These are phyloP conservation scores for Esox lucius DNA, from an alignment of 2,797 vertebrate genomes.

Conservation along the genomic window DNA sequence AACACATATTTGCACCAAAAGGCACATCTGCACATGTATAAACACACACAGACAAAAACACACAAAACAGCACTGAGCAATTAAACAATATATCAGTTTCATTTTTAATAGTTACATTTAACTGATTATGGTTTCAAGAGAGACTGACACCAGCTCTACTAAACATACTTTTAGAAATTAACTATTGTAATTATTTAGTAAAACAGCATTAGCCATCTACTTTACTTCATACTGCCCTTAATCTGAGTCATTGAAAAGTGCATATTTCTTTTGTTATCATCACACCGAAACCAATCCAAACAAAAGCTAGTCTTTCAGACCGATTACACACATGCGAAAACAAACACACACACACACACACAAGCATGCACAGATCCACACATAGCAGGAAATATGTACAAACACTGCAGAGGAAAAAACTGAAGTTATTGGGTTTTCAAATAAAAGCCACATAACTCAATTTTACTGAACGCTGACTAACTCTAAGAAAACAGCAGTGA, in stretches of 20 bases:
- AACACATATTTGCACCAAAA: too few species aligned
- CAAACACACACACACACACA: constrained; percentile 18
- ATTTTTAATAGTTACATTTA: too few species aligned
- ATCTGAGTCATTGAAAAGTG: too few species aligned
- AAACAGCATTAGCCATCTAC: too few species aligned
- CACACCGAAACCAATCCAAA: too few species aligned
- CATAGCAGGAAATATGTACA: constrained; percentile 48
- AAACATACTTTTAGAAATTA: too few species aligned
- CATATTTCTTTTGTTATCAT: too few species aligned
- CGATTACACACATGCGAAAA: neutral
- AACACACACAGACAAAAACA: neutral
- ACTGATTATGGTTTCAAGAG: too few species aligned
- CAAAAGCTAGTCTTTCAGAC: neutral
- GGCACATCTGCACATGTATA: neutral
- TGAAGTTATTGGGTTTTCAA: constrained; percentile 63
- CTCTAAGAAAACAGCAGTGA: constrained; percentile 37
- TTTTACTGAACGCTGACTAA: constrained; percentile 33
- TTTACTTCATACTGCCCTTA: too few species aligned
- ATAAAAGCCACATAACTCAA: constrained; percentile 66
- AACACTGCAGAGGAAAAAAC: constrained; percentile 49
- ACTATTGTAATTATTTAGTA: too few species aligned
- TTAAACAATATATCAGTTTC: too few species aligned
- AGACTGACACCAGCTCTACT: too few species aligned
- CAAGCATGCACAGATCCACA: constrained; percentile 4
- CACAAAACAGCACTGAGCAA: neutral